Evolutionary conservation across 37 sponge, comb jelly and placozoan species (phyloP).

Genomic region (Tethya wilhelma): DNA sequence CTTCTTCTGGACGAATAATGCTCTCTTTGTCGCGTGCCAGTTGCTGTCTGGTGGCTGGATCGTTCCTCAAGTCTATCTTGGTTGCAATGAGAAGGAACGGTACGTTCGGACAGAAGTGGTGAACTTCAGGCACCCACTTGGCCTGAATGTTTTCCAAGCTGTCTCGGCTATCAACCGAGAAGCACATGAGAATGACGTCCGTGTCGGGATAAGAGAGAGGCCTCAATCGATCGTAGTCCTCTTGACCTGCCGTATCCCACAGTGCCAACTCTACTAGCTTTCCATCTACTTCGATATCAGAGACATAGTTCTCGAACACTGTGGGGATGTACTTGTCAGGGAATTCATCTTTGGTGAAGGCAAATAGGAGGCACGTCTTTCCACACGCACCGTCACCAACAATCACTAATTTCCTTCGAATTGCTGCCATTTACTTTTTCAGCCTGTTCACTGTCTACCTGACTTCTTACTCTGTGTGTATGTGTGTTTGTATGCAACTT

Average conservation of each 20-base stretch:
- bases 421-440: constrained; percentile 76
- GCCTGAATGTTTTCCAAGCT: constrained; percentile 96
- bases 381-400: constrained; percentile 99
- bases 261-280: constrained; percentile 92
- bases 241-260: constrained; percentile 97
- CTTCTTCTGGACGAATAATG: constrained; percentile 41
- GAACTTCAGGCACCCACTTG: constrained; percentile 84
- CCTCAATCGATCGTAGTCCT: constrained; percentile 96
- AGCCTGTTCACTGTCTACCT: not conserved
- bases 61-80: constrained; percentile 69
- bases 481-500: not conserved
- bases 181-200: constrained; percentile 98
- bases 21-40: constrained; percentile 56
- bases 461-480: not conserved
- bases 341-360: constrained; percentile 97
- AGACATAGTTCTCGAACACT: constrained; percentile 98
- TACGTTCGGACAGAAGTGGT: constrained; percentile 80
- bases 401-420: constrained; percentile 95
- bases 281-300: constrained; percentile 95
- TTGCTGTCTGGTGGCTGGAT: constrained; percentile 63
- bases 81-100: constrained; percentile 77
- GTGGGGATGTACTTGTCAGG: constrained; percentile 97
- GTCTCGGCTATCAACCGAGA: constrained; percentile 91
- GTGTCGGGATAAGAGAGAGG: constrained; percentile 98
- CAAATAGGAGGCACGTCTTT: constrained; percentile 97